These are phyloP conservation scores for Hippasteria phrygiana DNA, from an alignment of 53 echinoderm and acorn worm genomes.

Conservation along the genomic window DNA sequence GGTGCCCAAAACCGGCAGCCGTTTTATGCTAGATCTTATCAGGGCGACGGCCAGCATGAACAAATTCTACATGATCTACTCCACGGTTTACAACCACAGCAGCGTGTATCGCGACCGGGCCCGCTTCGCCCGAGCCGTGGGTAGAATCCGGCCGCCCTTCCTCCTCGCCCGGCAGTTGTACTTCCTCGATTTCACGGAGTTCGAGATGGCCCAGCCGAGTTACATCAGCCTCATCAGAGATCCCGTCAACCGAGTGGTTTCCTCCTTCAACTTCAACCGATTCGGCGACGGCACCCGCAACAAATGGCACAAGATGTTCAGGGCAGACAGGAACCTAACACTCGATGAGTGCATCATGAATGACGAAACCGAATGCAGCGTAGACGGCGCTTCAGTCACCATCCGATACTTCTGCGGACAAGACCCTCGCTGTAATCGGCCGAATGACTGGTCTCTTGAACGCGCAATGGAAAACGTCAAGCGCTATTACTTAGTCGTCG, in stretches of 20 bases:
- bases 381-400: constrained; percentile 60
- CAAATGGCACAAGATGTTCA: background rate
- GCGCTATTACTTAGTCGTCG: constrained; percentile 18
- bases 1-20: constrained; percentile 37
- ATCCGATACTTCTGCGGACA: constrained; percentile 90
- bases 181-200: constrained; percentile 26
- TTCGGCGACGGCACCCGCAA: constrained; percentile 51
- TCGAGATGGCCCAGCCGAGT: constrained; percentile 23
- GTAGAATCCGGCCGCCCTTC: constrained; percentile 25
- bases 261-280: constrained; percentile 51
- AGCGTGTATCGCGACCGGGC: background rate
- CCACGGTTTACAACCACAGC: constrained; percentile 25
- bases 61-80: constrained; percentile 41
- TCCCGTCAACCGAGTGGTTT: constrained; percentile 22
- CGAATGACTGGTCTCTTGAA: constrained; percentile 41
- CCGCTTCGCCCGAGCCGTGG: constrained; percentile 15
- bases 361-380: constrained; percentile 59
- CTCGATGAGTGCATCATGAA: constrained; percentile 72
- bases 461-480: constrained; percentile 29
- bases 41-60: constrained; percentile 1
- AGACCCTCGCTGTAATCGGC: constrained; percentile 57
- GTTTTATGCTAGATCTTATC: constrained; percentile 25
- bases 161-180: constrained; percentile 21
- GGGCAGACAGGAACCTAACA: constrained; percentile 38
- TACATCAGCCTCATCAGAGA: constrained; percentile 52